Conservation (phyloP, 53 echinoderm and acorn worm genomes). For the Paracentrotus lividus region DNA sequence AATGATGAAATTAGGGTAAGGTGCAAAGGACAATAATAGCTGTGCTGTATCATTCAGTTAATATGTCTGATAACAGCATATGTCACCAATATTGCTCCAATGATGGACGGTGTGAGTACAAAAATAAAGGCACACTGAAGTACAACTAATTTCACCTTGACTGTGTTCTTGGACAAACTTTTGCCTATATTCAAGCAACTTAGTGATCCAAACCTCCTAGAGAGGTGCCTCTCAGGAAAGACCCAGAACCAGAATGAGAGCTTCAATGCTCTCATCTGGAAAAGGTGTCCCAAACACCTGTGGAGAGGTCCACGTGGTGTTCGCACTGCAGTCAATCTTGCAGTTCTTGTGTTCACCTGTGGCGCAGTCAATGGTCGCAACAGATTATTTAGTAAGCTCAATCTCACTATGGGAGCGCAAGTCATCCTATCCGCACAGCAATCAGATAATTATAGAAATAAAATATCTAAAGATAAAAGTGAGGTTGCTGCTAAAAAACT, state of each 20-base stretch:
- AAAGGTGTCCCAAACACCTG: constrained; percentile 69
- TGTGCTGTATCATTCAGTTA: constrained; percentile 22
- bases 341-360: constrained; percentile 67
- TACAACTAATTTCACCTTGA: constrained; percentile 68
- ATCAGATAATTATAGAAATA: constrained; percentile 51
- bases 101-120: constrained; percentile 58
- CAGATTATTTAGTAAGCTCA: background rate
- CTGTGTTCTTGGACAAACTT: constrained; percentile 56
- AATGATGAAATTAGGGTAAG: background rate
- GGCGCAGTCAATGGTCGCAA: constrained; percentile 49
- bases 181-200: constrained; percentile 61
- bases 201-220: constrained; percentile 48
- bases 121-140: constrained; percentile 46
- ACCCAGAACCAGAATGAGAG: constrained; percentile 76
- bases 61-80: constrained; percentile 44
- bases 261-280: constrained; percentile 67
- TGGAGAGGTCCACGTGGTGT: constrained; percentile 68
- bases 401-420: constrained; percentile 53
- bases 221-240: constrained; percentile 67
- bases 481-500: constrained; percentile 25
- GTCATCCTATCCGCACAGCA: background rate
- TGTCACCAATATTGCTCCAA: constrained; percentile 70
- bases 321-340: constrained; percentile 25
- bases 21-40: constrained; percentile 4
- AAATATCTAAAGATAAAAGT: constrained; percentile 22